Conservation (phyloP, 2,113 vertebrate species). For the Theristicus caerulescens region DNA sequence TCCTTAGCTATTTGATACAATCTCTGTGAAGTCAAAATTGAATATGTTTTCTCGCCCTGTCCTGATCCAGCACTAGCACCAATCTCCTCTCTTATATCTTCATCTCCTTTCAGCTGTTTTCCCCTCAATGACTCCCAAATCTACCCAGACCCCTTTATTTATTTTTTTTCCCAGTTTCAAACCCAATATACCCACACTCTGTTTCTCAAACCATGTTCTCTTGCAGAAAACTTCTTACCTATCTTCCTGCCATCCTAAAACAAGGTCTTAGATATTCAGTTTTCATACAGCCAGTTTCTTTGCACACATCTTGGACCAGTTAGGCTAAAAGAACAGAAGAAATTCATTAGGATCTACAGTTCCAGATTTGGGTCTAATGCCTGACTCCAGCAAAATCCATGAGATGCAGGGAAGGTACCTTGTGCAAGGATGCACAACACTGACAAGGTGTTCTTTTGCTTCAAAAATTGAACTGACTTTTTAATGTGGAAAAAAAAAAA, state of each 20-base stretch:
- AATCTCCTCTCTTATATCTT: background rate
- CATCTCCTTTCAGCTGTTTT: background rate
- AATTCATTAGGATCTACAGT: background rate
- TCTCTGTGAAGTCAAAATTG: background rate
- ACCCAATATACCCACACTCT: background rate
- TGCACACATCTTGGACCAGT: background rate
- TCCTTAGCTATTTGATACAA: background rate
- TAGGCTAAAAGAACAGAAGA: background rate
- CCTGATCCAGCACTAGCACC: background rate
- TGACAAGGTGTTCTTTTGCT: background rate
- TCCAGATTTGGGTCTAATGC: background rate
- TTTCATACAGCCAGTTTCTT: background rate
- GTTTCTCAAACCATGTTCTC: background rate
- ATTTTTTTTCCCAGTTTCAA: background rate
- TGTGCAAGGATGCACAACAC: background rate
- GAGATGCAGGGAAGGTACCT: background rate
- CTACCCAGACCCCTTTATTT: fast-evolving
- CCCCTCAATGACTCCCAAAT: background rate
- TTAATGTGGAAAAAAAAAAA: background rate
- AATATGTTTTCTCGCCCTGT: background rate
- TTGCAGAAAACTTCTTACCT: background rate
- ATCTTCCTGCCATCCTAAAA: background rate
- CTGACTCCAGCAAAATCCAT: background rate
- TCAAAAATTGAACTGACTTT: background rate
- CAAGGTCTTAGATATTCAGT: background rate